Percentiles rank a stretch among this genome's conserved stretches.
These are phyloP conservation scores for Adoxophyes honmai DNA, from an alignment of 1,140 invertebrate genomes.

Conservation along the genomic window DNA sequence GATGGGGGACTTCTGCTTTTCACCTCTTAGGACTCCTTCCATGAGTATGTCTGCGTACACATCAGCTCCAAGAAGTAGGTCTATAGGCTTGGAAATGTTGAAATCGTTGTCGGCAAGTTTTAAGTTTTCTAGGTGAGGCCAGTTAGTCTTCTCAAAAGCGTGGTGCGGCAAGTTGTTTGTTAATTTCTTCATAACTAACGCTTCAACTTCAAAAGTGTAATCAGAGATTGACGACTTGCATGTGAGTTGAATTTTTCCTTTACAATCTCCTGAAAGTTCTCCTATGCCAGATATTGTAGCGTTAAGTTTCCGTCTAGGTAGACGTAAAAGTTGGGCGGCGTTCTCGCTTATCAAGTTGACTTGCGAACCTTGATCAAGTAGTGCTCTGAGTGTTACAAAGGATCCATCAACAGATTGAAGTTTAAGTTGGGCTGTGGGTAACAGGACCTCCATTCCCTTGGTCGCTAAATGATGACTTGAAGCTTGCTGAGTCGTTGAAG, in stretches of 20 bases:
- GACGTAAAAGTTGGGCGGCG: background rate
- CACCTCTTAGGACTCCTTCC: conserved; percentile 17
- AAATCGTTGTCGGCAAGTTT: background rate
- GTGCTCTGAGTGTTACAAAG: conserved; percentile 20
- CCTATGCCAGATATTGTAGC: background rate
- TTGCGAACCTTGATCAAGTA: conserved; percentile 24
- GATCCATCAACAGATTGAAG: conserved; percentile 17
- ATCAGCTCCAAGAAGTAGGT: conserved; percentile 20
- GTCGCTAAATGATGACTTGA: background rate
- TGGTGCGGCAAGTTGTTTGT: background rate
- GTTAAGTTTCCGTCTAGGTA: background rate
- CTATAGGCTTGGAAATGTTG: background rate
- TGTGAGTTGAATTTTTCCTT: background rate
- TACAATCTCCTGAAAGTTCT: background rate
- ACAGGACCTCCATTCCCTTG: background rate
- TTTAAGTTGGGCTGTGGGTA: conserved; percentile 15
- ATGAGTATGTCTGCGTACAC: conserved; percentile 18
- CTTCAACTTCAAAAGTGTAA: background rate
- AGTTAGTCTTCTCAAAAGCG: background rate
- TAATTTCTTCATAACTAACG: background rate
- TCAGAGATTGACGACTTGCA: background rate
- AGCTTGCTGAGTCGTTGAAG: background rate
- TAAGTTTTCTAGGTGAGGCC: background rate
- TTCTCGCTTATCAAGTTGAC: background rate
- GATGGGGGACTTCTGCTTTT: conserved; percentile 20